Evolutionary conservation across 2,888 invertebrate species (phyloP).

Genomic region (Tetranychus piercei): DNA sequence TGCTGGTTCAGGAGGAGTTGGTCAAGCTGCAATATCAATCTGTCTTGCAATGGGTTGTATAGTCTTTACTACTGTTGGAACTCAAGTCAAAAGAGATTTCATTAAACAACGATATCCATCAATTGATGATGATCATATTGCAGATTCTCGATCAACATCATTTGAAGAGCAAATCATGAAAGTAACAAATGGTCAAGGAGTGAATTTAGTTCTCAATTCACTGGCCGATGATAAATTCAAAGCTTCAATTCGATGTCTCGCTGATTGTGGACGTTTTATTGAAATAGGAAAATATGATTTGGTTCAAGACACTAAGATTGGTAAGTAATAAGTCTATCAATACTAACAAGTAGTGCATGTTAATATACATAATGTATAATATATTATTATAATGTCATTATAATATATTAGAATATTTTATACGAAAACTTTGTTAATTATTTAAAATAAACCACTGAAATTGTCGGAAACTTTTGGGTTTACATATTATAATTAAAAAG

Average conservation of each 20-base stretch:
- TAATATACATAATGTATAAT: no score
- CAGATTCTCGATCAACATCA: slow-evolving; percentile 34
- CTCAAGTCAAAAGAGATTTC: slow-evolving; percentile 30
- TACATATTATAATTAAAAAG: no score
- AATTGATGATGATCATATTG: slow-evolving; percentile 34
- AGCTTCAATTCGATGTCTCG: slow-evolving; percentile 37
- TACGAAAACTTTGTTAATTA: no score
- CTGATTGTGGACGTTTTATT: slow-evolving; percentile 38
- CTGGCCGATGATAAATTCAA: slow-evolving; percentile 39
- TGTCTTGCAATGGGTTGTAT: slow-evolving; percentile 36
- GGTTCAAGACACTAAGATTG: slow-evolving; percentile 36
- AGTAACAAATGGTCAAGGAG: slow-evolving; percentile 35
- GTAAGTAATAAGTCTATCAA: no score
- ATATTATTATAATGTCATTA: no score
- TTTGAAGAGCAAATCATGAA: slow-evolving; percentile 37
- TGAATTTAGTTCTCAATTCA: slow-evolving; percentile 39
- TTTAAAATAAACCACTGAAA: no score
- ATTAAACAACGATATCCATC: slow-evolving; percentile 36
- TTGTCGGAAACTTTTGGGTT: no score
- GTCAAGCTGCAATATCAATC: slow-evolving; percentile 39
- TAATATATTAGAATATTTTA: no score
- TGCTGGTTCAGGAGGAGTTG: slow-evolving; percentile 37
- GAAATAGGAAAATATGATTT: slow-evolving; percentile 41
- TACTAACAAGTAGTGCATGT: no score
- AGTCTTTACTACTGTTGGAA: slow-evolving; percentile 36